Conservation (phyloP, 30 jellyfish, hydroid and myxozoan genomes). For the Aurelia sp. region DNA sequence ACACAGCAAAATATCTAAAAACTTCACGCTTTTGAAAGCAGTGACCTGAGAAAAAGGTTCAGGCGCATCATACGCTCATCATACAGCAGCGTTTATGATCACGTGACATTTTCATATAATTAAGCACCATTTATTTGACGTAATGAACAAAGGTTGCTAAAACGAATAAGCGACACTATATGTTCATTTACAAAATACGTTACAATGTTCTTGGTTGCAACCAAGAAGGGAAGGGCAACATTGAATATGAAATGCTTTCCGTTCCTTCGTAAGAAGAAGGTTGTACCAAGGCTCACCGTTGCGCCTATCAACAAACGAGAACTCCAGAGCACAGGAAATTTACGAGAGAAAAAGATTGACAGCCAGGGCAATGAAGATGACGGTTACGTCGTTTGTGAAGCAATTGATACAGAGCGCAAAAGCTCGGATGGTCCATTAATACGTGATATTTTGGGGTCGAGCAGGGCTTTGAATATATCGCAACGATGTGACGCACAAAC, state of each 20-base stretch:
- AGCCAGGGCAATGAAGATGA: background rate
- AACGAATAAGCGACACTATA: background rate
- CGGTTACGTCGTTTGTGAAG: background rate
- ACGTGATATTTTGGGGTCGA: background rate
- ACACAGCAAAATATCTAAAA: no score
- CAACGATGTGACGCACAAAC: background rate
- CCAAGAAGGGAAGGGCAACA: background rate
- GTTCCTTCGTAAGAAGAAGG: background rate
- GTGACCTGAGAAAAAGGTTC: no score
- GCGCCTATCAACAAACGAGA: background rate
- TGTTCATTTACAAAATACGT: background rate
- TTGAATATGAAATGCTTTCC: constrained; percentile 1
- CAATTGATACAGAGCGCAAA: background rate
- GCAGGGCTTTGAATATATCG: background rate
- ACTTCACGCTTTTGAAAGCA: no score
- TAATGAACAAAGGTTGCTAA: background rate
- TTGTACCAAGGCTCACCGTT: background rate
- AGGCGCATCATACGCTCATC: no score
- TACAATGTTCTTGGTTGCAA: background rate
- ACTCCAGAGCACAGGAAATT: no score
- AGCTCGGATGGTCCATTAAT: background rate
- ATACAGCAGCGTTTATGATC: no score
- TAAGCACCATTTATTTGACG: constrained; percentile 1
- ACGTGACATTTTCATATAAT: background rate
- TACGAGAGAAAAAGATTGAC: background rate